Base-by-base conservation (phyloP, 1,140 invertebrate genomes). In the Nephila pilipes region DNA sequence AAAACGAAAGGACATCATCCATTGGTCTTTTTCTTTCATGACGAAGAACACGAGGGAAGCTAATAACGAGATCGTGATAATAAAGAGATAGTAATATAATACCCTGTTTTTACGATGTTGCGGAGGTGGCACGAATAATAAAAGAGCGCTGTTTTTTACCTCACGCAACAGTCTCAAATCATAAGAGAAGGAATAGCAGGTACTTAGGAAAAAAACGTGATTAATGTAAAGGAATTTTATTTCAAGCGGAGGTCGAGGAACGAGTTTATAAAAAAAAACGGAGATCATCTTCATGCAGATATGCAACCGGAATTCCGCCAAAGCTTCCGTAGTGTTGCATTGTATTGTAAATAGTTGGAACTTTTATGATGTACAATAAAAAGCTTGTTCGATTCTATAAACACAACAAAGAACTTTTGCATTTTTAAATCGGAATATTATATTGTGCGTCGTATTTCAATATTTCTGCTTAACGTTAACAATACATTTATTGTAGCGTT, bases 111-210 rank as follows among this genome's bases (percentile, higher is more conserved):
- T 85, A 85, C 29, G 83, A 85, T 55, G 20, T n/a, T 25, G 83
- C 16, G 83, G 83, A 85, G 83, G 83, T 36, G 83, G 83, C 55
- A 60, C 58, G 83, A 85, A 85, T 85, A 85, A 85, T 85, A 85
- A 85, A 75, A 16, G 29, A 29, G 29, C 32, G 29, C 32, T 36
- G 29, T 75, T 57, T 85, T 81, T 85, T 60, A 85, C 83, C 83
- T 85, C 83, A 85, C 83, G 83, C 83, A 14, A 58, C 57, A 16
- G 55, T 55, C 25, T 60, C 54, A 85, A 58, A 85, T 85, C 54
- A 22, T 20, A 60, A 60, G 55, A 60, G 55, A 55, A 85, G 18
- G 83, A 85, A 57, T 32, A 36, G 16, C 22, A 46, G 22, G 46
- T 46, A 81, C 80, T 54, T 46, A 54, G 46, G 54, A 81, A 54